Conservation (phyloP, 1,140 invertebrate species). For the Aphaenogaster ashmeadi region DNA sequence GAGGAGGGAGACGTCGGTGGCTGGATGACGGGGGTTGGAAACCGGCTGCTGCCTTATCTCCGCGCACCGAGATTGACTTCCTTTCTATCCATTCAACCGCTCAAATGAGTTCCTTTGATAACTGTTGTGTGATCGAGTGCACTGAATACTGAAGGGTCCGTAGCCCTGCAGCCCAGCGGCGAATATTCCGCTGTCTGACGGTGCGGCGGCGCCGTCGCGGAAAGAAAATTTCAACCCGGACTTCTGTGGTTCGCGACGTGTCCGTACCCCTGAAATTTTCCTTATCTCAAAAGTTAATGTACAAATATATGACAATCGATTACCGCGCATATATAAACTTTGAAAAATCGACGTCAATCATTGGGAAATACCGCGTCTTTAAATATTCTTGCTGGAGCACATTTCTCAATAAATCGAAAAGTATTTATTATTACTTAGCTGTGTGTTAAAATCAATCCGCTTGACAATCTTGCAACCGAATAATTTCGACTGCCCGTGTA, state of each 20-base stretch:
- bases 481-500: not conserved
- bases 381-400: not conserved
- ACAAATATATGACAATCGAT: not conserved
- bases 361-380: not conserved
- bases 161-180: constrained; percentile 71
- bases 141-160: constrained; percentile 86
- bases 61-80: constrained; percentile 87
- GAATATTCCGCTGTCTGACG: constrained; percentile 70
- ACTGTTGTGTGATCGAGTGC: constrained; percentile 87
- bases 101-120: constrained; percentile 88
- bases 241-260: constrained; percentile 15
- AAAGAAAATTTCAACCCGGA: constrained; percentile 51
- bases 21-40: constrained; percentile 43
- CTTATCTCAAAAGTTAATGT: not conserved
- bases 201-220: constrained; percentile 50
- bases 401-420: not conserved
- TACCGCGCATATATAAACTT: not conserved
- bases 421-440: not conserved
- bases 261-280: constrained; percentile 41
- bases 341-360: not conserved
- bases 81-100: constrained; percentile 87
- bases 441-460: not conserved
- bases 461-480: not conserved
- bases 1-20: constrained; percentile 19
- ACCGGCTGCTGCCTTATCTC: constrained; percentile 84